Evolutionary conservation across 2,888 invertebrate genomes (phyloP), one percentile per base, ranked within the genome.

Genomic region (Volucella zonaria): DNA sequence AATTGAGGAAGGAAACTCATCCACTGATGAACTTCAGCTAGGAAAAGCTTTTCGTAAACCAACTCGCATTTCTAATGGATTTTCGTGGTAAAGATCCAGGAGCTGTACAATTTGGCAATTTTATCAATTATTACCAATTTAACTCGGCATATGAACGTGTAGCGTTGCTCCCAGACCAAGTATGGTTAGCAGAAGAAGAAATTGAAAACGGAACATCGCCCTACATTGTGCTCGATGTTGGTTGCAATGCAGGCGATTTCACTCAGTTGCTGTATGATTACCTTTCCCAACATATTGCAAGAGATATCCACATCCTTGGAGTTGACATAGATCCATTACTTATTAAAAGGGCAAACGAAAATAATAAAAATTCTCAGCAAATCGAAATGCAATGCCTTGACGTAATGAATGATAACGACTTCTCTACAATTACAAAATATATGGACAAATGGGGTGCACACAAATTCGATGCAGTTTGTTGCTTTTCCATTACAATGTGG

Each of bases 401-500:
- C 90, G 93, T 96, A 56, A 94, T 95, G 93, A 90, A 89, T 49
- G 88, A 91, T 2, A 88, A 79, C 43, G 90, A 93, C 1, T 89
- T 91, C 45, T 78, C 88, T 45, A 68, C 89, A 3, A 89, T 95
- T n/a, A 87, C 90, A 9, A 87, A 91, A 0, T 95, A 93, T 90
- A 91, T 96, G 67, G 78, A 89, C 42, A 87, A 86, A 2, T 87
- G 92, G 82, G 88, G 92, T 1, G 93, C 92, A 61, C 62, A 88
- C 0, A 92, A 90, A 80, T 96, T 96, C 92, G 94, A 95, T 92
- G 92, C 94, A 3, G 93, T 94, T 62, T 96, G 96, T 90, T 96
- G 96, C 89, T 96, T 97, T 90, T 97, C 97, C 9, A 94, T 96
- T 42, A 96, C 96, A 15, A 96, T 97, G 96, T 97, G 97, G 97